Conservation (phyloP, 2,797 vertebrate genomes). For the Dromococcyx pavoninus region DNA sequence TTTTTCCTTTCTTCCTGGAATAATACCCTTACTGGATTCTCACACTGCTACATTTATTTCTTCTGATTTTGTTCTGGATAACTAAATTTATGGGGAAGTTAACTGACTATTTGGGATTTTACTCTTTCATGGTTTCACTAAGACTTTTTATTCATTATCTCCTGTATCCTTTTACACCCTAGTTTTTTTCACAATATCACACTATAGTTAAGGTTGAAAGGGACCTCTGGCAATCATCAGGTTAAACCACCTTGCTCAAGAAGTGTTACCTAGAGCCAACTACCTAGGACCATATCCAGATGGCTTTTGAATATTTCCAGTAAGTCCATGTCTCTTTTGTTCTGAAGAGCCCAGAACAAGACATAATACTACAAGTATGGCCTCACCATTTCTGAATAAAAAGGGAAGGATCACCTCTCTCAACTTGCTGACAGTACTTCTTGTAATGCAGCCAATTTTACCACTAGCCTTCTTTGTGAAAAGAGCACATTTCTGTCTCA, state of each 20-base stretch:
- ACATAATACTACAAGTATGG: neutral
- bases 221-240: neutral
- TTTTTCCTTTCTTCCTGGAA: neutral
- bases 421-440: neutral
- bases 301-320: neutral
- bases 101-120: neutral
- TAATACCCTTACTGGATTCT: neutral
- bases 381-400: neutral
- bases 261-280: neutral
- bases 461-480: neutral
- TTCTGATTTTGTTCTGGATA: neutral
- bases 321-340: neutral
- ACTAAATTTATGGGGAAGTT: neutral
- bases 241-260: neutral
- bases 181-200: neutral
- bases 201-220: neutral
- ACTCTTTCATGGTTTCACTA: neutral
- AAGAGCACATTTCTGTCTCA: neutral
- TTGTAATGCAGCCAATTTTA: neutral
- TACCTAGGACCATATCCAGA: neutral
- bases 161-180: neutral
- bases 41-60: neutral
- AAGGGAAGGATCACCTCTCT: neutral
- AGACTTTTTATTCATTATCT: neutral
- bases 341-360: neutral